Percentiles rank a stretch among this genome's conserved stretches.
Evolutionary conservation across 2,888 invertebrate species (phyloP).

Genomic region (Biston betularia): DNA sequence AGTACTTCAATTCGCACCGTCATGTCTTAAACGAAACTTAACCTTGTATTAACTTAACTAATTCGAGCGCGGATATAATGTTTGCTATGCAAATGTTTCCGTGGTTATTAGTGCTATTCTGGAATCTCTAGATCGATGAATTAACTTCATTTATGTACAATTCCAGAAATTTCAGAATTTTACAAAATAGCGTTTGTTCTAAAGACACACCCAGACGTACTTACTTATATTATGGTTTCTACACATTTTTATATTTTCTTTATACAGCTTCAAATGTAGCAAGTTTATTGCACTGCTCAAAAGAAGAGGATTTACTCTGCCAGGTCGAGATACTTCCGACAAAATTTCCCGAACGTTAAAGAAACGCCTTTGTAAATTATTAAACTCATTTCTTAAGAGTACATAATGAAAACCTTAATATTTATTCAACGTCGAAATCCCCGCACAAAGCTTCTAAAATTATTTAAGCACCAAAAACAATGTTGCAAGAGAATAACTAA

Average conservation of each 20-base stretch:
- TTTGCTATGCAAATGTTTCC: slow-evolving; percentile 54
- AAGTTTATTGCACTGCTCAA: slow-evolving; percentile 16
- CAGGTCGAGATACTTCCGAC: slow-evolving; percentile 22
- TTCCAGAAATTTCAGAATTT: no score
- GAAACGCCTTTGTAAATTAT: slow-evolving; percentile 45
- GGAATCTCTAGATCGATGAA: neutral
- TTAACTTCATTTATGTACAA: no score
- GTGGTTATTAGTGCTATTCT: neutral
- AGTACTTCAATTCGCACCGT: slow-evolving; percentile 57
- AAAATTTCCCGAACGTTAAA: slow-evolving; percentile 38
- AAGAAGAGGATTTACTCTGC: slow-evolving; percentile 25
- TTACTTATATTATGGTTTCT: neutral
- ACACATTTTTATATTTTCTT: neutral
- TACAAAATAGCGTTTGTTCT: neutral
- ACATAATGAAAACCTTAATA: slow-evolving; percentile 47
- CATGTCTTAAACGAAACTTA: slow-evolving; percentile 63
- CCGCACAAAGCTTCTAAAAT: slow-evolving; percentile 44
- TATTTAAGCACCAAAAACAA: slow-evolving; percentile 44
- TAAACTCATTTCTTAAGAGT: slow-evolving; percentile 42
- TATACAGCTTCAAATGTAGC: neutral
- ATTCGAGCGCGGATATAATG: slow-evolving; percentile 59
- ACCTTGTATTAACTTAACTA: slow-evolving; percentile 60
- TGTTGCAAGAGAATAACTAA: slow-evolving; percentile 48
- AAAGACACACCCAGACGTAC: neutral
- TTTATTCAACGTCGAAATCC: slow-evolving; percentile 41